Base-by-base conservation (phyloP, 2,113 vertebrate genomes). In the Sapajus apella region DNA sequence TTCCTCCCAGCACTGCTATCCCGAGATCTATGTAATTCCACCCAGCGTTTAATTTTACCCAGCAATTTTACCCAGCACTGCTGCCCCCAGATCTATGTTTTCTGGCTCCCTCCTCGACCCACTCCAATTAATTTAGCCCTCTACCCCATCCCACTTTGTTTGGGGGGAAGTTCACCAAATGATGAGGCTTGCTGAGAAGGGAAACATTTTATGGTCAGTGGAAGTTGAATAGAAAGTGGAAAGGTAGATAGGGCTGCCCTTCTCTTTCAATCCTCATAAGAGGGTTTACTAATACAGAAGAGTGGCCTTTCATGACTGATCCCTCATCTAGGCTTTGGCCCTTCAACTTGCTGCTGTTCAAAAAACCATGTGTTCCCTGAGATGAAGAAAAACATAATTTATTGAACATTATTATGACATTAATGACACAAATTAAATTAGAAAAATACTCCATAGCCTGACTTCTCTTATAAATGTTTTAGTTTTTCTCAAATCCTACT, bases 201-300 rank as follows among this genome's bases (percentile, higher is more conserved):
- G 61, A 64, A 64, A 32, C 61, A 14, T 64, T 14, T 64, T 64
- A 32, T 64, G 61, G 61, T 32, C 45, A 83, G 45, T 7, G 37
- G 70, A 84, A 81, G 77, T 4, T 56, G 92, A 61, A 93, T 0
- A 83, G 47, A 85, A 82, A 85, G 80, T 21, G 77, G 21, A 55
- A 95, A 92, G 89, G 97, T 84, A 84, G 32, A 81, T 92, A 97
- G 97, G 96, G 92, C 58, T 6, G 95, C 91, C 92, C 94, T 97
- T 75, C 61, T 32, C 27, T 64, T 64, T 64, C 30, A 32, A 32
- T 30, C 5, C 30, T 64, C 27, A 13, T 64, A 81, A 96, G 89
- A 93, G 97, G 84, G 95, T 94, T 96, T 85, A 85, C 45, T 76
- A 75, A 45, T 83, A 93, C 58, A 0, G 89, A 91, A 27, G 87